A percentile compares a stretch with the other conserved stretches of the same genome.
Conservation (phyloP, 2,797 vertebrate genomes). For the Nyctalus aviator region DNA sequence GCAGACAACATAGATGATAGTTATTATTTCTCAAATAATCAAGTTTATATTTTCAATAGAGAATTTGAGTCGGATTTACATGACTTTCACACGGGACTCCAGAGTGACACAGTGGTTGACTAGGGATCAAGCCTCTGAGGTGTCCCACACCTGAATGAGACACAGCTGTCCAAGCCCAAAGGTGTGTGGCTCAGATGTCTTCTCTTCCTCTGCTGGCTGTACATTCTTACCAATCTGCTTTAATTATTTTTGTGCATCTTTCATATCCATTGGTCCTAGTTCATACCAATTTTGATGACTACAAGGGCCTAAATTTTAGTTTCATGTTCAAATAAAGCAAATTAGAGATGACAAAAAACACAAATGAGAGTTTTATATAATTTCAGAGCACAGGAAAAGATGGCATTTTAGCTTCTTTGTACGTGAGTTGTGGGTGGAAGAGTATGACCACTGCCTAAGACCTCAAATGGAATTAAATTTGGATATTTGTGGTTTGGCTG, state of each 20-base stretch:
- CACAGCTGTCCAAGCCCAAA: not conserved
- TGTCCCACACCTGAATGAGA: rapidly evolving
- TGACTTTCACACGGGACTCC: not conserved
- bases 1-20: not conserved
- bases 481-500: conserved; percentile 43
- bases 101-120: not conserved
- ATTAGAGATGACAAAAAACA: conserved; percentile 31
- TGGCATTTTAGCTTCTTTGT: conserved; percentile 5
- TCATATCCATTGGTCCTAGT: not conserved
- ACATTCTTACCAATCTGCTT: not conserved
- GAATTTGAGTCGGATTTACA: not conserved
- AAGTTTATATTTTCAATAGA: conserved; percentile 1
- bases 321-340: conserved; percentile 45
- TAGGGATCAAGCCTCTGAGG: not conserved
- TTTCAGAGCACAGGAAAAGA: not conserved
- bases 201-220: not conserved
- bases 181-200: too few relatives aligned
- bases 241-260: not conserved
- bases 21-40: conserved; percentile 21
- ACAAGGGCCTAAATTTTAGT: not conserved
- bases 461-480: not conserved
- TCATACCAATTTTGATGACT: not conserved
- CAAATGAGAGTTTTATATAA: conserved; percentile 1
- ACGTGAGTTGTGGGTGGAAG: not conserved
- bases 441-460: not conserved